Conservation (phyloP, 2,888 invertebrate species). For the Agrilus biguttatus region DNA sequence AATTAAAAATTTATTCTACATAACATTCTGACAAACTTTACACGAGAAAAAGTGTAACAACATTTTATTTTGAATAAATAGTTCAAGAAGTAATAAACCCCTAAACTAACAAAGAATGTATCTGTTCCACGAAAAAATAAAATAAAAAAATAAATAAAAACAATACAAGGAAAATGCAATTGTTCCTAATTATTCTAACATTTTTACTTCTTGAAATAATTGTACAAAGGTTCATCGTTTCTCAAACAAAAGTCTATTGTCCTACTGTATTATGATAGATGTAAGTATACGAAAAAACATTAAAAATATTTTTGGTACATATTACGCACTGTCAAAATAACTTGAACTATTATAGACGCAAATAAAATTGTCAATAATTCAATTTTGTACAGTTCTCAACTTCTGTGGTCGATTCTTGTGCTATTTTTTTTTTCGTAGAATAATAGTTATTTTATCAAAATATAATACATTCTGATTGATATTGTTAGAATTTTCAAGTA, state of each 20-base stretch:
- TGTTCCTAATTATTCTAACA: no score
- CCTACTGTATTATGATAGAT: conserved; percentile 19
- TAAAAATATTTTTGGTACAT: conserved; percentile 21
- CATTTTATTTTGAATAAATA: no score
- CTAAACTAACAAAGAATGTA: no score
- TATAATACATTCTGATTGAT: conserved; percentile 26
- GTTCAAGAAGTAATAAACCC: no score
- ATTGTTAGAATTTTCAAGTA: conserved; percentile 17
- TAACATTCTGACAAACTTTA: no score
- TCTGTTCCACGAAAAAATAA: no score
- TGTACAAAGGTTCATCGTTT: neutral
- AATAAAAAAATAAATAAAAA: no score
- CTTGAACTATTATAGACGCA: conserved; percentile 10
- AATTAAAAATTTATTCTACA: no score
- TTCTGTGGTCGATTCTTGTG: conserved; percentile 7
- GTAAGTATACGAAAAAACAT: conserved; percentile 18
- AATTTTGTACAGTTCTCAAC: conserved; percentile 13
- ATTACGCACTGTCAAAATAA: conserved; percentile 20
- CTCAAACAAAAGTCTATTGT: conserved; percentile 11
- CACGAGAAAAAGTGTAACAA: no score
- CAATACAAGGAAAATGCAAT: no score
- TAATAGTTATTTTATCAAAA: conserved; percentile 22
- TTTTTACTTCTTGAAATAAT: no score
- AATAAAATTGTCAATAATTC: neutral
- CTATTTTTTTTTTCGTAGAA: conserved; percentile 21